Percentiles rank a stretch among this genome's conserved stretches.
These are phyloP conservation scores for Bovichtus diacanthus DNA, from an alignment of 2,797 vertebrate species.

Conservation along the genomic window DNA sequence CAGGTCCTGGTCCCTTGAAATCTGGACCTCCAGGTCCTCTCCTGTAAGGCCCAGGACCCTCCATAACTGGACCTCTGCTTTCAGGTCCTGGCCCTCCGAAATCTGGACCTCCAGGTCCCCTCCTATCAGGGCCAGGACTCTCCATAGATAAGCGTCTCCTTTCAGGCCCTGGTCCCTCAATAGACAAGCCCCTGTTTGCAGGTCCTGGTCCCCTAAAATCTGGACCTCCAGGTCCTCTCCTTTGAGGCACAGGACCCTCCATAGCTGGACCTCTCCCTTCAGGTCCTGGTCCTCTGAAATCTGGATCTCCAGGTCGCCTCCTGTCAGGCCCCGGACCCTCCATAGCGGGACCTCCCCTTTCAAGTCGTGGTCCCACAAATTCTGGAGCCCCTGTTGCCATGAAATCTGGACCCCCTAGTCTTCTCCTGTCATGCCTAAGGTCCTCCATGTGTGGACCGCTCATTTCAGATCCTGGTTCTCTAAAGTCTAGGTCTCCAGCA, in stretches of 20 bases:
- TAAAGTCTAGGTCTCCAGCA: constrained; percentile 21
- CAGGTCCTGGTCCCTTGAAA: constrained; percentile 16
- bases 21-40: constrained; percentile 12
- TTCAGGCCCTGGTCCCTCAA: constrained; percentile 10
- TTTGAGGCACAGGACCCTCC: not conserved
- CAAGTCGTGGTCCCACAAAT: not conserved
- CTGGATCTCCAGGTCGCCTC: not conserved
- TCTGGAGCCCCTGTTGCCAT: constrained; percentile 6
- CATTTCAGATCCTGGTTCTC: constrained; percentile 17
- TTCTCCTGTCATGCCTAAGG: constrained; percentile 32
- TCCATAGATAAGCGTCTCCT: constrained; percentile 5
- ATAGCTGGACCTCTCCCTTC: constrained; percentile 1
- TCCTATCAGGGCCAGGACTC: constrained; percentile 2
- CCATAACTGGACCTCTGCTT: constrained; percentile 2
- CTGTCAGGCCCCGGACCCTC: not conserved
- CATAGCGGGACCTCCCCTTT: not conserved
- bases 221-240: not conserved
- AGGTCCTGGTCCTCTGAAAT: not conserved
- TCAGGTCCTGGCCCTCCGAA: constrained; percentile 10
- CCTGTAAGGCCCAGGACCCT: constrained; percentile 15
- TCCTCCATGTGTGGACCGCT: constrained; percentile 16
- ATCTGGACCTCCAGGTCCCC: constrained; percentile 6
- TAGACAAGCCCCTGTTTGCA: not conserved
- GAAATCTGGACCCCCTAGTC: constrained; percentile 19
- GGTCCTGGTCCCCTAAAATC: constrained; percentile 8